Percentiles rank a stretch among this genome's conserved stretches.
phyloP scores from a whole-genome alignment of 2,113 vertebrate genomes.

The Lophotis ruficrista region DNA sequence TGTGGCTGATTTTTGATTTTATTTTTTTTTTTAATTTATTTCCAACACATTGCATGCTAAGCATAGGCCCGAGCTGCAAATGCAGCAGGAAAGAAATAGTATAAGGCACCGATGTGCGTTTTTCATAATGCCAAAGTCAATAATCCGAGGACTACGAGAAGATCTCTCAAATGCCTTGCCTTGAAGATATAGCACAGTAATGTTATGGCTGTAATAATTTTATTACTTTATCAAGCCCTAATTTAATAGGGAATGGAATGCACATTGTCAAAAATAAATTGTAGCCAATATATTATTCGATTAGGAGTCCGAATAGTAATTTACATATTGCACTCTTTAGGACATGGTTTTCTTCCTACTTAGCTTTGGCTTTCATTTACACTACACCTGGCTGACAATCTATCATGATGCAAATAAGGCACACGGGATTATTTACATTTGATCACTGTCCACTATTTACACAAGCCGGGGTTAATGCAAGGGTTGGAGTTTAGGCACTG shows the following conservation, averaged over 20 bases:
- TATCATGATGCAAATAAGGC: conserved; percentile 35
- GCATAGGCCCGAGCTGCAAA: background rate
- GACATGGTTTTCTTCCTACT: conserved; percentile 54
- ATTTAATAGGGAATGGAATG: conserved; percentile 55
- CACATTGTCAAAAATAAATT: conserved; percentile 63
- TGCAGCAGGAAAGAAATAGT: conserved; percentile 21
- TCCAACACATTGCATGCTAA: background rate
- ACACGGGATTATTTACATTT: conserved; percentile 42
- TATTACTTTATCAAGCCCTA: conserved; percentile 52
- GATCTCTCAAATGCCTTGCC: conserved; percentile 27
- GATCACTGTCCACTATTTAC: conserved; percentile 40
- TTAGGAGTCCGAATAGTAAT: conserved; percentile 61
- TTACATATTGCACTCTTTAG: conserved; percentile 58
- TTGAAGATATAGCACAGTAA: conserved; percentile 9
- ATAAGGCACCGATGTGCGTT: background rate
- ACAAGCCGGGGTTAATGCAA: conserved; percentile 12
- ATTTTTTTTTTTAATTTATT: background rate
- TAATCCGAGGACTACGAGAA: background rate
- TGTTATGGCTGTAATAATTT: background rate
- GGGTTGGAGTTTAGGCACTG: background rate
- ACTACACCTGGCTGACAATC: conserved; percentile 34
- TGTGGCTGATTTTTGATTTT: background rate
- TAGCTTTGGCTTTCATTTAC: conserved; percentile 57
- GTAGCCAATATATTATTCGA: conserved; percentile 34
- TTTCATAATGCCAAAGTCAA: conserved; percentile 44